Evolutionary conservation across 2,113 vertebrate genomes (phyloP), one percentile per base, ranked within the genome.

Genomic region (Pantherophis guttatus): DNA sequence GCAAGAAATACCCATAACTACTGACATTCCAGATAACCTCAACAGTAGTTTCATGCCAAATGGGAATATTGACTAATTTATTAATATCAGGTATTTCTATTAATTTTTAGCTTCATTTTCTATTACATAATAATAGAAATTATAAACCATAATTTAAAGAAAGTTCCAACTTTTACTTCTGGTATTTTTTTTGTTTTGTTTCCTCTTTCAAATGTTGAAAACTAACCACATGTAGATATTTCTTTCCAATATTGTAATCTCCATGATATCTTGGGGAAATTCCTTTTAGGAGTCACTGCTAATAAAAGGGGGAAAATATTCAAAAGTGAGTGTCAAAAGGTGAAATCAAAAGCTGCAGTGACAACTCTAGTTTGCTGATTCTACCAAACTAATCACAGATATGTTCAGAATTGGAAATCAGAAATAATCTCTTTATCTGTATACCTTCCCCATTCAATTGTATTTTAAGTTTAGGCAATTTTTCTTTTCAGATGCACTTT

Each of bases 181-280:
- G 95, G 97, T 91, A 53, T 87, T 90, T 91, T 95, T 58, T 96
- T 48, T 48, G 23, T 95, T 1, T 5, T 26, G 23, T 26, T 26
- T 26, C 88, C 95, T 95, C 91, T 94, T 93, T 93, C 92, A 94
- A 81, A 93, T 97, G 95, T 93, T 95, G n/a, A 88, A 48, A 52
- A 93, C 58, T 95, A 87, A 94, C 93, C 97, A 97, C 95, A 97
- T 96, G 97, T 94, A 95, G 95, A 96, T 97, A 96, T 96, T 96
- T 93, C 90, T 95, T 96, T 96, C 96, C 96, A 96, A 98, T 97
- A 97, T 97, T 97, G 96, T 97, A 98, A 97, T 97, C 97, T 97
- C 97, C 97, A 97, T 97, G 97, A 97, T 98, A 98, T 97, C 98
- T 97, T 97, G 97, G 97, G 97, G 97, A 98, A 98, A 98, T 97